Base-by-base conservation (phyloP, 1,140 invertebrate genomes). In the Eriocheir sinensis region DNA sequence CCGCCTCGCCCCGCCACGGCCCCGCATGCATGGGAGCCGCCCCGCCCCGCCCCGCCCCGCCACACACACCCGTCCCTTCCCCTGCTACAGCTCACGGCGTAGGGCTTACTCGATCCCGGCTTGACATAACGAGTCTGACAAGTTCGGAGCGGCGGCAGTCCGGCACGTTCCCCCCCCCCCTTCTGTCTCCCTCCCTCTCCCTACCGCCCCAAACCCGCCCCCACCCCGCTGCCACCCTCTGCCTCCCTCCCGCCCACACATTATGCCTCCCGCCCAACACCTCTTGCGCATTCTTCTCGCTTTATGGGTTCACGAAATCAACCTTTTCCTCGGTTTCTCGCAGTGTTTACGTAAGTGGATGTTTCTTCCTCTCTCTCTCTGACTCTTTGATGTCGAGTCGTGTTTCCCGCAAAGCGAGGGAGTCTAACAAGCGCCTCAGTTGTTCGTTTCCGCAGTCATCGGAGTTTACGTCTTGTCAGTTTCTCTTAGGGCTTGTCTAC, bases 301-400 rank as follows among this genome's bases (percentile, higher is more conserved):
- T 34, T 41, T 86, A 38, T 86, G 40, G 36, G 36, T 86, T 41
- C 30, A 2, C n/a, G 60, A 72, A 72, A 72, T 72, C 21, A 21
- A 72, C 60, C 60, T 72, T 72, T 72, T 72, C 27, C 60, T 72
- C 60, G n/a, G 27, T n/a, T 72, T 72, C 12, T 72, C 60, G 27
- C 12, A 4, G 60, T 21, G 21, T n/a, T 4, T n/a, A 21, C 27
- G 44, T 48, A 48, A 0, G 60, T n/a, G 60, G 60, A n/a, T 72
- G 60, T 21, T n/a, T 72, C 27, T n/a, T 21, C 1, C 4, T 72
- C n/a, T 21, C 12, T n/a, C n/a, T n/a, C n/a, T n/a, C n/a, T n/a
- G n/a, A n/a, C n/a, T n/a, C 60, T 72, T 72, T 72, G 60, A 72
- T 72, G 60, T 72, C n/a, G 60, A n/a, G n/a, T n/a, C 21, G 60